Evolutionary conservation across 2,888 invertebrate genomes (phyloP).

Genomic region (Gnatocerus cornutus): DNA sequence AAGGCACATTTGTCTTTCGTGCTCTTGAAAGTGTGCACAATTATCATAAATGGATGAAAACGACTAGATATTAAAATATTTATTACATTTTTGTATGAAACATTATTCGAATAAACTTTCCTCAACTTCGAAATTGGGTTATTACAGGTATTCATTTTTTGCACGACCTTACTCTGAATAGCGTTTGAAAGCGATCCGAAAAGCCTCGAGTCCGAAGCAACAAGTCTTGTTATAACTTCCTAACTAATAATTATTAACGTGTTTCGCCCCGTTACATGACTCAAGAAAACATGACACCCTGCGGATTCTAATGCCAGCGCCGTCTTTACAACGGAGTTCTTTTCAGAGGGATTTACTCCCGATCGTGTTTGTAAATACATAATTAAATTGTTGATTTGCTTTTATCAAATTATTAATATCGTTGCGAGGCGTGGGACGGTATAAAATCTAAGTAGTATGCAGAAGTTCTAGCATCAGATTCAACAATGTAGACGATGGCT

Average conservation of each 20-base stretch:
- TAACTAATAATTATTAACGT: conserved; percentile 34
- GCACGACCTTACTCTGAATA: too few relatives aligned
- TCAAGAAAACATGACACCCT: conserved; percentile 25
- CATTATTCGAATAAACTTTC: too few relatives aligned
- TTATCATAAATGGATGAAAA: too few relatives aligned
- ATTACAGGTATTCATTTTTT: too few relatives aligned
- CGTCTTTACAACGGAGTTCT: neutral
- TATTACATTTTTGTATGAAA: too few relatives aligned
- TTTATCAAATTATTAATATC: conserved; percentile 27
- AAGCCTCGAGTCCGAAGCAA: conserved; percentile 15
- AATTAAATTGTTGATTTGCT: conserved; percentile 39
- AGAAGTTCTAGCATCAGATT: conserved; percentile 16
- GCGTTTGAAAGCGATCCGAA: too few relatives aligned
- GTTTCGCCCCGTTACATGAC: conserved; percentile 21
- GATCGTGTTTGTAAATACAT: conserved; percentile 27
- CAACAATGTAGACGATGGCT: conserved; percentile 18
- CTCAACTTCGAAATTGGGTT: too few relatives aligned
- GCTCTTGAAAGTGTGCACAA: too few relatives aligned
- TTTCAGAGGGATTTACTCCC: conserved; percentile 3
- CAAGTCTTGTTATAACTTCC: conserved; percentile 33
- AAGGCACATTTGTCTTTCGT: too few relatives aligned
- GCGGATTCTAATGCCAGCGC: neutral
- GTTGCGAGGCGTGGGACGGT: conserved; percentile 33
- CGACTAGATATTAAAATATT: too few relatives aligned
- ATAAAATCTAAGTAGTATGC: conserved; percentile 21